Evolutionary conservation across 2,113 vertebrate genomes (phyloP).

Genomic region (Rhynchopsitta pachyrhyncha): DNA sequence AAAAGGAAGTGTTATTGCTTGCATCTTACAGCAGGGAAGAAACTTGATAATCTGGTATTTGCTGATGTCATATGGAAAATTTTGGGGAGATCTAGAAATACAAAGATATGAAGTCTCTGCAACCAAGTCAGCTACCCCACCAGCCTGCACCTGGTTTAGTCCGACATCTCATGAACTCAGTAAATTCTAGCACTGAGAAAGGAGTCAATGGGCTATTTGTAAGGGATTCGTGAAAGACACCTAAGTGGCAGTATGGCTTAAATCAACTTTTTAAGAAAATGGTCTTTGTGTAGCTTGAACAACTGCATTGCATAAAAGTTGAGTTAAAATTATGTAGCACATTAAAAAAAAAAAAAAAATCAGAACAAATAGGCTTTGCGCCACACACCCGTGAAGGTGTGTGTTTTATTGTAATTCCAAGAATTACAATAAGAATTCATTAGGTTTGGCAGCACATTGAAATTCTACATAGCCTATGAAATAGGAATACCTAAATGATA

Average conservation of each 20-base stretch:
- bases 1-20: not conserved
- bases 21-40: not conserved
- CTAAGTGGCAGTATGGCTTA: not conserved
- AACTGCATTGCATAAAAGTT: not conserved
- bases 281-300: not conserved
- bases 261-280: not conserved
- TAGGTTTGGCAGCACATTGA: not conserved
- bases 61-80: not conserved
- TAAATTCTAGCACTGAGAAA: not conserved
- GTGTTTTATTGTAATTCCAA: not conserved
- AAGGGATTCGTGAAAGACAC: not conserved
- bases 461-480: not conserved
- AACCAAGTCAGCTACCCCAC: not conserved
- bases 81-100: not conserved
- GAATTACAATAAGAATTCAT: conserved; percentile 13
- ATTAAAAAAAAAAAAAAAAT: not conserved
- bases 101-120: not conserved
- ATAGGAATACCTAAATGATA: not conserved
- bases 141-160: not conserved
- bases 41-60: not conserved
- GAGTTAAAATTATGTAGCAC: not conserved
- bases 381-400: not conserved
- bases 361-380: not conserved
- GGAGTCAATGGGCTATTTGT: not conserved
- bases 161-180: not conserved